A percentile compares a stretch with the other conserved stretches of the same genome.
These are phyloP conservation scores for Psettodes erumei DNA, from an alignment of 2,113 vertebrate species.

Conservation along the genomic window DNA sequence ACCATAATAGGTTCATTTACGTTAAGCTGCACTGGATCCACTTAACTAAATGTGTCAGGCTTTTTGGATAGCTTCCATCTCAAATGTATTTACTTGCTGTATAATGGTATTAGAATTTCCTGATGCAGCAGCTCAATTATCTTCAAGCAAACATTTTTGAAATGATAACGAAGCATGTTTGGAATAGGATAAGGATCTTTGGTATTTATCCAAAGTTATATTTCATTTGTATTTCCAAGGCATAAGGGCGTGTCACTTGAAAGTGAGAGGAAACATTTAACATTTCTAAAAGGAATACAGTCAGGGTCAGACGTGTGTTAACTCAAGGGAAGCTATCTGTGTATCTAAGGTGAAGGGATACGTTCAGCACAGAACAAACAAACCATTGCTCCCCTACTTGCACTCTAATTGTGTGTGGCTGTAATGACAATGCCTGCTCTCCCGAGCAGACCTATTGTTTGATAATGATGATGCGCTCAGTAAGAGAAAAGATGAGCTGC, in stretches of 20 bases:
- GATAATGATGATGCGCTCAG: slow-evolving; percentile 80
- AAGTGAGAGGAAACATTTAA: slow-evolving; percentile 55
- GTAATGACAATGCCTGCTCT: slow-evolving; percentile 80
- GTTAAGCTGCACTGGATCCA: slow-evolving; percentile 36
- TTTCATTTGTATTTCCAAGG: slow-evolving; percentile 54
- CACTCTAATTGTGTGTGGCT: slow-evolving; percentile 84
- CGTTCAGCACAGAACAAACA: slow-evolving; percentile 86
- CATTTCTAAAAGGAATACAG: slow-evolving; percentile 43
- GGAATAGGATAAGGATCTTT: slow-evolving; percentile 23
- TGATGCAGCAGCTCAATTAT: background rate
- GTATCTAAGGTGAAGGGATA: slow-evolving; percentile 75
- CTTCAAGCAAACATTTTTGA: slow-evolving; percentile 38
- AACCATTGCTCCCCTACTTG: slow-evolving; percentile 82
- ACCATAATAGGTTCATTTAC: slow-evolving; percentile 36
- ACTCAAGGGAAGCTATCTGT: slow-evolving; percentile 48
- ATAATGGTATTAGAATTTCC: slow-evolving; percentile 37
- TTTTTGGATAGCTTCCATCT: slow-evolving; percentile 10
- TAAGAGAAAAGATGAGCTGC: slow-evolving; percentile 72
- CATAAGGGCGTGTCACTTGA: slow-evolving; percentile 12
- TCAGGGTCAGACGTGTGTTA: slow-evolving; percentile 63
- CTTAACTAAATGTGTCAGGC: slow-evolving; percentile 15
- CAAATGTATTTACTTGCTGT: slow-evolving; percentile 34
- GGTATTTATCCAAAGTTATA: slow-evolving; percentile 19
- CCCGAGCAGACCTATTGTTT: slow-evolving; percentile 79
- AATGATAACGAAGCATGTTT: slow-evolving; percentile 22